phyloP scores from a whole-genome alignment of 2,888 invertebrate genomes.

The Sesia apiformis region DNA sequence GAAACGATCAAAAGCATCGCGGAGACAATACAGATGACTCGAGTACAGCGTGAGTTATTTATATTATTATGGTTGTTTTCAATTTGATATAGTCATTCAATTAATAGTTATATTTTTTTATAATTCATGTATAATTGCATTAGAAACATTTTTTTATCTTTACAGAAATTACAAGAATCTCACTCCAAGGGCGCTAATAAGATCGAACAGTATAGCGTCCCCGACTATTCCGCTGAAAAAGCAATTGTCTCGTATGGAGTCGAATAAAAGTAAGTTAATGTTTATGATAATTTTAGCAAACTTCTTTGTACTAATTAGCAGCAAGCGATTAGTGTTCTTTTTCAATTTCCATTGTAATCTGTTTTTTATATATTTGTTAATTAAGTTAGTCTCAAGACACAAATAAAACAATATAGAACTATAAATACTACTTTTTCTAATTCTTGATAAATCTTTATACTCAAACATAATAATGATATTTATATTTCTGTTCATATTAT shows the following conservation, averaged over 20 bases:
- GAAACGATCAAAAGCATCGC: slow-evolving; percentile 36
- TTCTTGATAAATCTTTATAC: too few relatives aligned
- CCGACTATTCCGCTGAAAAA: slow-evolving; percentile 67
- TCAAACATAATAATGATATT: too few relatives aligned
- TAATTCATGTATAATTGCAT: background rate
- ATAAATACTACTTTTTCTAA: too few relatives aligned
- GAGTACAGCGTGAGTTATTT: slow-evolving; percentile 21
- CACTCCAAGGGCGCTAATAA: slow-evolving; percentile 90
- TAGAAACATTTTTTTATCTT: background rate
- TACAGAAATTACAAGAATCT: slow-evolving; percentile 78
- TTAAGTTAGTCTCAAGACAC: too few relatives aligned
- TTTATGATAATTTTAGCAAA: too few relatives aligned
- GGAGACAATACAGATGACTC: slow-evolving; percentile 29
- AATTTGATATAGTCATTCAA: too few relatives aligned
- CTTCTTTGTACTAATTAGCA: background rate
- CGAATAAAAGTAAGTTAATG: slow-evolving; percentile 45
- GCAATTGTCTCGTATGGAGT: slow-evolving; percentile 9
- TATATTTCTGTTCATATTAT: too few relatives aligned
- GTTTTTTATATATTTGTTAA: too few relatives aligned
- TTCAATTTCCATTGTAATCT: too few relatives aligned
- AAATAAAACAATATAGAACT: too few relatives aligned
- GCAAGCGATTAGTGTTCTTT: too few relatives aligned
- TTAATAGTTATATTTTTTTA: background rate
- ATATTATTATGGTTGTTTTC: background rate
- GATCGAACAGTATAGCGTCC: slow-evolving; percentile 81